Percentiles rank a stretch among this genome's conserved stretches.
Conservation (phyloP, 2,888 invertebrate species). For the Unio delphinus region DNA sequence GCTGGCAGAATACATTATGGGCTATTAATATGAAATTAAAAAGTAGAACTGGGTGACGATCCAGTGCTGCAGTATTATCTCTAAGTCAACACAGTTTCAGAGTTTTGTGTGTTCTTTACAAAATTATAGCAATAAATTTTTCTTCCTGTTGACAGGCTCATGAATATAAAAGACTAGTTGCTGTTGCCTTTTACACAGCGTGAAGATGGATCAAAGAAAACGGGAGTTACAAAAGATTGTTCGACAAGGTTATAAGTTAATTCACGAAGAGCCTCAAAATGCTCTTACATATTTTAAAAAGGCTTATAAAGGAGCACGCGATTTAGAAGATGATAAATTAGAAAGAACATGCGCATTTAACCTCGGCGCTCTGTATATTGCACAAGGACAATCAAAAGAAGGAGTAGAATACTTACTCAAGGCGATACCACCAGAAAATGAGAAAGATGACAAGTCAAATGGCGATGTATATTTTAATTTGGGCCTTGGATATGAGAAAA, state of each 20-base stretch:
- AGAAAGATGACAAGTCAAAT: constrained; percentile 49
- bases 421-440: constrained; percentile 47
- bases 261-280: constrained; percentile 15
- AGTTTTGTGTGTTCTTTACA: too few relatives aligned
- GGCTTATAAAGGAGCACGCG: constrained; percentile 42
- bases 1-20: too few relatives aligned
- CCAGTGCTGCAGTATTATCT: too few relatives aligned
- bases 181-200: background rate
- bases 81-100: too few relatives aligned
- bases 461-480: constrained; percentile 65
- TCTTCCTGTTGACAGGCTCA: too few relatives aligned
- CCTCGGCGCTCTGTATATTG: constrained; percentile 61
- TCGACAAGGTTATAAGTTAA: background rate
- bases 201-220: constrained; percentile 7
- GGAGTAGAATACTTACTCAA: constrained; percentile 52
- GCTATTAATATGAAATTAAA: too few relatives aligned
- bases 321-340: constrained; percentile 42
- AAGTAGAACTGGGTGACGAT: too few relatives aligned
- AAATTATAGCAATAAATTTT: too few relatives aligned
- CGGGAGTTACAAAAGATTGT: background rate
- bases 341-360: constrained; percentile 63
- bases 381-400: constrained; percentile 34
- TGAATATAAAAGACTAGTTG: too few relatives aligned
- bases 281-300: constrained; percentile 34
- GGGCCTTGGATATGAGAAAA: constrained; percentile 57